Evolutionary conservation across 2,888 invertebrate genomes (phyloP), one percentile per base, ranked within the genome.

Genomic region (Dynastes hyllus): DNA sequence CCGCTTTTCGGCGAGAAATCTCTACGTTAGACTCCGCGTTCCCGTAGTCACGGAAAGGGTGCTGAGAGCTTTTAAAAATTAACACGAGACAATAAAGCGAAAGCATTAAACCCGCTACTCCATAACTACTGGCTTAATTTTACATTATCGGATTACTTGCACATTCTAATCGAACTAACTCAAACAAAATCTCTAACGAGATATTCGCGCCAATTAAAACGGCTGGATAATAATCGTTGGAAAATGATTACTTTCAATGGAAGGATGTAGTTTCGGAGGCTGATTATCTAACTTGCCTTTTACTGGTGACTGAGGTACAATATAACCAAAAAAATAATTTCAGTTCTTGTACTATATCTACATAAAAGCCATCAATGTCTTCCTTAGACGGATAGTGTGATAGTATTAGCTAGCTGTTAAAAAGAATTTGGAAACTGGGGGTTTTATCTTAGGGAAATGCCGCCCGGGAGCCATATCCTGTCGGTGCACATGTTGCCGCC

Each of bases 41-140:
- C 50, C 45, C 45, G 45, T 45, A 27, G 22, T 16, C 11, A n/a
- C 53, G 53, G 61, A 73, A 73, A 58, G 73, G 73, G 58, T 61
- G 61, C 53, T 40, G 73, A 75, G 61, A 27, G 61, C 61, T 40
- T 75, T 75, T 75, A 75, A 75, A 75, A 75, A 75, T 75, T 75
- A 75, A 75, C 45, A 61, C 61, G 45, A 75, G 73, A 61, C 73
- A 61, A 75, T 75, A 75, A 61, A 75, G 61, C 61, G 61, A 75
- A 75, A 75, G 73, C 73, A 75, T 75, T 75, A 75, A 61, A 45
- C 29, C 58, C 61, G 45, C 29, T 61, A 45, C 61, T 63, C 50
- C 73, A 75, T 45, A 75, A 75, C 73, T 75, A 61, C 73, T 61
- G 61, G 45, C 61, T 75, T 58, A 58, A 61, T 61, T 75, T 75